A percentile compares a stretch with the other conserved stretches of the same genome.
Conservation (phyloP, 1,140 invertebrate species). For the Neodiprion fabricii region DNA sequence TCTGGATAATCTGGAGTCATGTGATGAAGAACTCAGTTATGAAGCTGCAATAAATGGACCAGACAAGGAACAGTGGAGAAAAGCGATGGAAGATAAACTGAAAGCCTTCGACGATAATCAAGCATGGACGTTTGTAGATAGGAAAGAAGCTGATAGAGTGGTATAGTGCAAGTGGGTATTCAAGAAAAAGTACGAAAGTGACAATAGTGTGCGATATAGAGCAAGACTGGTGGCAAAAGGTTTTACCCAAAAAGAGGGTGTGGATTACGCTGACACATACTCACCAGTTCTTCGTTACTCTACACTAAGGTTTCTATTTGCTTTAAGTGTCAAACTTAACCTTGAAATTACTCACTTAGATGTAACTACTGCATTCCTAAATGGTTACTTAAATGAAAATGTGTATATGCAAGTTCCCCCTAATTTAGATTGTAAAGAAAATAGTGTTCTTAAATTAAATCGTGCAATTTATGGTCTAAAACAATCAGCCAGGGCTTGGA, state of each 20-base stretch:
- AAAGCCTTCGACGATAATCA: constrained; percentile 41
- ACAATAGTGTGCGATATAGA: constrained; percentile 32
- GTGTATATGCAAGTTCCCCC: constrained; percentile 28
- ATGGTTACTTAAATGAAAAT: constrained; percentile 42
- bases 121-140: constrained; percentile 33
- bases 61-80: constrained; percentile 39
- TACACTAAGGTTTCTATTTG: too few relatives aligned
- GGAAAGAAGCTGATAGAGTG: constrained; percentile 34
- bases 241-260: too few relatives aligned
- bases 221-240: constrained; percentile 14
- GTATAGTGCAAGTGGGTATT: constrained; percentile 50
- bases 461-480: too few relatives aligned
- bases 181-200: constrained; percentile 35
- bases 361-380: constrained; percentile 51
- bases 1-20: too few relatives aligned
- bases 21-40: constrained; percentile 6
- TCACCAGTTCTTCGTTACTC: too few relatives aligned
- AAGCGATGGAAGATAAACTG: constrained; percentile 41
- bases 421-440: too few relatives aligned
- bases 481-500: too few relatives aligned
- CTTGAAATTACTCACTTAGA: constrained; percentile 29
- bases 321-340: too few relatives aligned
- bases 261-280: too few relatives aligned
- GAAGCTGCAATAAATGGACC: constrained; percentile 34
- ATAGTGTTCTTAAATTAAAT: too few relatives aligned